Conservation (phyloP, 2,888 invertebrate genomes). For the Trichopria drosophilae region DNA sequence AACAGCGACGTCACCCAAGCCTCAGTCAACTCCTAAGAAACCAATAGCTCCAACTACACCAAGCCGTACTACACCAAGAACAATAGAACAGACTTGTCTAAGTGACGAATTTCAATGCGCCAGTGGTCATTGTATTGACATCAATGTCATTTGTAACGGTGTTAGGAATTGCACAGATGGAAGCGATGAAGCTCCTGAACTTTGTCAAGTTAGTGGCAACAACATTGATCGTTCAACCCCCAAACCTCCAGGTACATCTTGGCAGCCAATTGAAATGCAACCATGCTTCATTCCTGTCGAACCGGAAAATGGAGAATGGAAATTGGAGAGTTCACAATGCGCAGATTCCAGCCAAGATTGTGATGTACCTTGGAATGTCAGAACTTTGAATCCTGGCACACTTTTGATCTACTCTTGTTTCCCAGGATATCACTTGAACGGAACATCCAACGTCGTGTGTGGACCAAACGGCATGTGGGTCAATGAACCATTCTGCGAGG, state of each 20-base stretch:
- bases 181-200: constrained; percentile 46
- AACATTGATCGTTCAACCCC: neutral
- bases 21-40: neutral
- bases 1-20: no score
- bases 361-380: constrained; percentile 25
- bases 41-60: neutral
- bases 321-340: constrained; percentile 44
- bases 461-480: constrained; percentile 45
- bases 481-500: constrained; percentile 42
- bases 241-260: no score
- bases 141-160: constrained; percentile 46
- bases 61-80: neutral
- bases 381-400: constrained; percentile 41
- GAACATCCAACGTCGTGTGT: constrained; percentile 43
- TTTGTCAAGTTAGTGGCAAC: constrained; percentile 35
- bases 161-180: constrained; percentile 44
- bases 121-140: constrained; percentile 45
- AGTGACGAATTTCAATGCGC: constrained; percentile 41
- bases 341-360: constrained; percentile 37
- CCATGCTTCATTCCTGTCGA: constrained; percentile 44
- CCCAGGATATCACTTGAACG: constrained; percentile 41
- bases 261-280: no score
- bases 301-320: constrained; percentile 47
- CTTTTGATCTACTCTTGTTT: constrained; percentile 47
- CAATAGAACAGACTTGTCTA: neutral